Percentiles rank a stretch among this genome's conserved stretches.
These are phyloP conservation scores for Apus apus DNA, from an alignment of 2,113 vertebrate genomes.

Conservation along the genomic window DNA sequence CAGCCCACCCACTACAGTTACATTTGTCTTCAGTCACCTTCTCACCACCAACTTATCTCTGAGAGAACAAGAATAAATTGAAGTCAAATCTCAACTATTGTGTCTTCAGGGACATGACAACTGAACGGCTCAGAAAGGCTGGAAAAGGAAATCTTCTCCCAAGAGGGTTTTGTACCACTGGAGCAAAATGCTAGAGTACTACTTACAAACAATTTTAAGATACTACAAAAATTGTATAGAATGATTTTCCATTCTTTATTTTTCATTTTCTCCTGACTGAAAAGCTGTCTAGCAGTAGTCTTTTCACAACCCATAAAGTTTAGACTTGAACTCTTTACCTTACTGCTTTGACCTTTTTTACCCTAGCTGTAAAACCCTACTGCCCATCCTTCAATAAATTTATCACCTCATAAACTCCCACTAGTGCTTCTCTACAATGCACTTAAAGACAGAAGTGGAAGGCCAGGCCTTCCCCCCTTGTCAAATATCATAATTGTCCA, in stretches of 20 bases:
- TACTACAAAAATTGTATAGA: neutral
- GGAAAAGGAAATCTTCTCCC: conserved; percentile 12
- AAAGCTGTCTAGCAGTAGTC: conserved; percentile 71
- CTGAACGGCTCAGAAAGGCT: neutral
- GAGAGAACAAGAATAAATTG: conserved; percentile 31
- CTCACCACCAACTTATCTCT: neutral
- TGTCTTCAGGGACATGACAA: conserved; percentile 32
- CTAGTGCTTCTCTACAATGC: conserved; percentile 15
- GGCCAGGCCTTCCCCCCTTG: neutral
- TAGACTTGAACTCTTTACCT: conserved; percentile 83
- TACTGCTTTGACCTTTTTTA: conserved; percentile 73
- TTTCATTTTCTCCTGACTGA: neutral
- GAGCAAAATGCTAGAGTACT: neutral
- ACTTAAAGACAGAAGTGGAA: neutral
- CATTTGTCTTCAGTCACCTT: conserved; percentile 44
- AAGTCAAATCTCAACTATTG: conserved; percentile 24
- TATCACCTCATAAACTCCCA: conserved; percentile 80
- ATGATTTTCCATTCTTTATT: conserved; percentile 25
- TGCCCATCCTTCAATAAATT: conserved; percentile 79
- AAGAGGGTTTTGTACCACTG: neutral
- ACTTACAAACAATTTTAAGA: conserved; percentile 3
- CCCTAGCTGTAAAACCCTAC: conserved; percentile 75
- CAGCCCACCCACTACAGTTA: conserved; percentile 24
- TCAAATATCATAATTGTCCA: neutral
- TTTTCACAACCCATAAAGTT: conserved; percentile 80